phyloP scores from a whole-genome alignment of 2,888 invertebrate species.

The Nudaria mundana region DNA sequence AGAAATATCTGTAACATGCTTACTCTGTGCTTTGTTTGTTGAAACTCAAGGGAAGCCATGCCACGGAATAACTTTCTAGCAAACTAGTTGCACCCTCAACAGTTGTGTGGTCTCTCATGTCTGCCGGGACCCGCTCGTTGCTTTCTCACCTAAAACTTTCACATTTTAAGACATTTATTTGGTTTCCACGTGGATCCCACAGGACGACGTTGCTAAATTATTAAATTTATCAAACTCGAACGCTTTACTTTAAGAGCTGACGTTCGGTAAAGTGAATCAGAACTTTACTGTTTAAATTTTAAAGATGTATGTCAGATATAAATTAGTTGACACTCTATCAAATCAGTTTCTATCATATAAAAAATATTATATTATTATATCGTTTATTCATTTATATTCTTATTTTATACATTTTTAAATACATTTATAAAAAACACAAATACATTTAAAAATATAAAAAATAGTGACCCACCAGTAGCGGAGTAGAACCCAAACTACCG shows the following conservation, averaged over 20 bases:
- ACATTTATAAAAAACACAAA: too few relatives aligned
- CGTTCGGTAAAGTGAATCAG: constrained; percentile 27
- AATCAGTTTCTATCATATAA: too few relatives aligned
- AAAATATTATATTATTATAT: too few relatives aligned
- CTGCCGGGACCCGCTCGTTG: constrained; percentile 50
- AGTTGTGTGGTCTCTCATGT: constrained; percentile 11
- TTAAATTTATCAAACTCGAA: constrained; percentile 53
- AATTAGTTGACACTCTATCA: too few relatives aligned
- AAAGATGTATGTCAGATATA: neutral
- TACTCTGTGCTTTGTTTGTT: constrained; percentile 36
- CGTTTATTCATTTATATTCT: too few relatives aligned
- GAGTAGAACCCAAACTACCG: too few relatives aligned
- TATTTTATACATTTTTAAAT: too few relatives aligned
- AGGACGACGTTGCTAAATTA: constrained; percentile 50
- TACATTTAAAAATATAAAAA: too few relatives aligned
- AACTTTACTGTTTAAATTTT: constrained; percentile 12
- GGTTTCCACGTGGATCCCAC: constrained; percentile 42
- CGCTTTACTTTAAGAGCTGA: constrained; percentile 25
- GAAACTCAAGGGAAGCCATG: constrained; percentile 36
- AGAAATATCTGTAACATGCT: constrained; percentile 16
- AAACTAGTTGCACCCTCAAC: constrained; percentile 34
- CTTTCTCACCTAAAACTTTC: constrained; percentile 52
- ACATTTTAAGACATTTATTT: constrained; percentile 66
- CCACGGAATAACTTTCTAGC: constrained; percentile 45
- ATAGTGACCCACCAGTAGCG: too few relatives aligned